Percentiles rank a stretch among this genome's conserved stretches.
These are phyloP conservation scores for Paraescarpia echinospica DNA, from an alignment of 1,140 invertebrate genomes.

Conservation along the genomic window DNA sequence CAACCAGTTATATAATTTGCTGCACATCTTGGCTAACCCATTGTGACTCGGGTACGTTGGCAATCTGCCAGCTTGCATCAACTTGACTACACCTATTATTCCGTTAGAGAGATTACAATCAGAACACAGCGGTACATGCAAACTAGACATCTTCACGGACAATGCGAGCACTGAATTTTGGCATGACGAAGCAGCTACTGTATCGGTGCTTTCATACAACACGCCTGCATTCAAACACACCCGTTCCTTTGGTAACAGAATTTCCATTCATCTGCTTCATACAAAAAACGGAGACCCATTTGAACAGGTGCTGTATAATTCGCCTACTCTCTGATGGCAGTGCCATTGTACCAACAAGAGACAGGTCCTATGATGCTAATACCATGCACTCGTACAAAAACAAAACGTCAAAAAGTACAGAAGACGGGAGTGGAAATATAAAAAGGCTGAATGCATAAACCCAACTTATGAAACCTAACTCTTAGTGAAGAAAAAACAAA, in stretches of 20 bases:
- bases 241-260: not conserved
- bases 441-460: not conserved
- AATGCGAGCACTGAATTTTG: not conserved
- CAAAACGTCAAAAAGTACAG: not conserved
- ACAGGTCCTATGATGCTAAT: not conserved
- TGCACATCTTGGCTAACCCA: not conserved
- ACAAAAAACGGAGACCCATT: not conserved
- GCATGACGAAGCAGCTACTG: not conserved
- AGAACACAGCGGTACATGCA: not conserved
- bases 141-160: not conserved
- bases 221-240: not conserved
- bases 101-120: not conserved
- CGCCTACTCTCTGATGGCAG: not conserved
- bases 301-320: not conserved
- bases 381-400: not conserved
- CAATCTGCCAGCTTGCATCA: not conserved
- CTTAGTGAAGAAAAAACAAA: not conserved
- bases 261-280: not conserved
- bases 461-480: not conserved
- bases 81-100: slow-evolving; percentile 1
- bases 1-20: not conserved
- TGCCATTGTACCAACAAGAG: not conserved
- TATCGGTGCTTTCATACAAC: not conserved
- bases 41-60: not conserved
- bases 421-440: not conserved